Evolutionary conservation across 2,888 invertebrate genomes (phyloP).

Genomic region (Dicranocentrus wangi): DNA sequence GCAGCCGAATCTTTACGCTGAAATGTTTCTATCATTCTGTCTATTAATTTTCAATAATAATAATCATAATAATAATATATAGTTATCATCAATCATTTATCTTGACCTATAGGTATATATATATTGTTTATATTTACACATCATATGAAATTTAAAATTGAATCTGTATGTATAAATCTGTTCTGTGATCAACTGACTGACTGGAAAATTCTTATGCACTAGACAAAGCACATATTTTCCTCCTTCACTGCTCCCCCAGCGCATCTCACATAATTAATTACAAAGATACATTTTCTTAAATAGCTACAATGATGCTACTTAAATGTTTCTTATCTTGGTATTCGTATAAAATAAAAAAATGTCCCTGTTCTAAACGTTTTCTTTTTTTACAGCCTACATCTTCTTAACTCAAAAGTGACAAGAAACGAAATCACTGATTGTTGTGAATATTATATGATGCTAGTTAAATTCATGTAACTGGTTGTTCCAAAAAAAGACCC

Average conservation of each 20-base stretch:
- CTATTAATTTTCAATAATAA: too few relatives aligned
- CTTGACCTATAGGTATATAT: too few relatives aligned
- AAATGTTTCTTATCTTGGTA: not conserved
- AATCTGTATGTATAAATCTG: not conserved
- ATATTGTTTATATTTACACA: too few relatives aligned
- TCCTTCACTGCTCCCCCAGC: not conserved
- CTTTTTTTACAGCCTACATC: not conserved
- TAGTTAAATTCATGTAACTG: too few relatives aligned
- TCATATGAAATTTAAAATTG: too few relatives aligned
- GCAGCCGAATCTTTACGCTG: too few relatives aligned
- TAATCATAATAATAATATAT: too few relatives aligned
- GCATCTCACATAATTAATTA: not conserved
- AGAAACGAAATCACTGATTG: slow-evolving; percentile 48
- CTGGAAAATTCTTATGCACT: slow-evolving; percentile 48
- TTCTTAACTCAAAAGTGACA: slow-evolving; percentile 32
- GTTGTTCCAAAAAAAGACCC: too few relatives aligned
- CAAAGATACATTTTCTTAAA: not conserved
- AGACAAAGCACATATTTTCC: slow-evolving; percentile 49
- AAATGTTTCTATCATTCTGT: too few relatives aligned
- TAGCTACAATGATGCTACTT: not conserved
- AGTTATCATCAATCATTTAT: too few relatives aligned
- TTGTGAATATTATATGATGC: not conserved
- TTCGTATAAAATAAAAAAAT: not conserved
- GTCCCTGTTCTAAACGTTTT: not conserved
- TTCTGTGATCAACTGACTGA: too few relatives aligned